Evolutionary conservation across 2,797 vertebrate species (phyloP).

Genomic region (Halcyon smyrnensis): DNA sequence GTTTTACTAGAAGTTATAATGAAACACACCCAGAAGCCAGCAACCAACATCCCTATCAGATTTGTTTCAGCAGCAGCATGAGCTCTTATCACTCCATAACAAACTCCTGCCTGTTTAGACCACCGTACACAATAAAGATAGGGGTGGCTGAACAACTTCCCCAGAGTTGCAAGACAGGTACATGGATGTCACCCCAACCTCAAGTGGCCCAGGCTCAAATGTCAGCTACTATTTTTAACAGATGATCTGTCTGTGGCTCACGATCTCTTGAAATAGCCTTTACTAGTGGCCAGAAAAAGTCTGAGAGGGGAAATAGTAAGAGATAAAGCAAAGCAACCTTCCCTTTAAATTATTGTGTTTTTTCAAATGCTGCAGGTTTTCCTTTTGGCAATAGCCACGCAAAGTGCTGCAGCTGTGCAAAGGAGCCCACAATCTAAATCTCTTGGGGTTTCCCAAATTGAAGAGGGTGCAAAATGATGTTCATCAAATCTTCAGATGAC

Average conservation of each 20-base stretch:
- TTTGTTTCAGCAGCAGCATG: neutral
- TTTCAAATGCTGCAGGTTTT: neutral
- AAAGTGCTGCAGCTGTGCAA: neutral
- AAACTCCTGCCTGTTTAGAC: neutral
- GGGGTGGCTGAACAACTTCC: neutral
- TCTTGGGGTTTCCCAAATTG: neutral
- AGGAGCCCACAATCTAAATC: neutral
- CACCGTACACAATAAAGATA: neutral
- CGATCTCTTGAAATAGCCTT: neutral
- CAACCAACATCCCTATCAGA: neutral
- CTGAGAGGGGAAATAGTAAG: neutral
- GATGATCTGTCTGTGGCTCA: neutral
- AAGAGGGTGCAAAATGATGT: neutral
- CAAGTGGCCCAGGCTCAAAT: neutral
- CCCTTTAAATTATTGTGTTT: accelerated
- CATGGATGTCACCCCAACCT: neutral
- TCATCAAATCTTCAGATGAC: neutral
- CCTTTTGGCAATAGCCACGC: neutral
- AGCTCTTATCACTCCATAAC: neutral
- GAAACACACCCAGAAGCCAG: neutral
- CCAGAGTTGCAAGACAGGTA: neutral
- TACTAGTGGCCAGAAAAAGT: neutral
- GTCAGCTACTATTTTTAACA: slow-evolving; percentile 29
- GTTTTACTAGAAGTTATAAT: neutral
- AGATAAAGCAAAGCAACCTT: neutral